Evolutionary conservation across 2,113 vertebrate species (phyloP).

Genomic region (Sinocyclocheilus anophthalmus): DNA sequence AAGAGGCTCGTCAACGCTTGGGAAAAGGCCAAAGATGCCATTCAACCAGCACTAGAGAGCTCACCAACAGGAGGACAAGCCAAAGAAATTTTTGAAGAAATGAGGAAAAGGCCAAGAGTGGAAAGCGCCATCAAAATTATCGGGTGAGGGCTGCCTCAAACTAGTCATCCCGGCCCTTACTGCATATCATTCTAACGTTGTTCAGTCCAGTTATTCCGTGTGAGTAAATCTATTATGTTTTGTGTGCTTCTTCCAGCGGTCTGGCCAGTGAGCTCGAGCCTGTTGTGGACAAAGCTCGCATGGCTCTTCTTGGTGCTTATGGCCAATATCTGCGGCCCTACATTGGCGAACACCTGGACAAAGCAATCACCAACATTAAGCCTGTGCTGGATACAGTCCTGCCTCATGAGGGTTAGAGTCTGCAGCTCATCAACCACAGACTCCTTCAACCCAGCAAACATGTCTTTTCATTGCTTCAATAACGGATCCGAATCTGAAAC

Average conservation of each 20-base stretch:
- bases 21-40: not conserved
- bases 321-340: constrained; percentile 65
- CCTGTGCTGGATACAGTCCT: constrained; percentile 60
- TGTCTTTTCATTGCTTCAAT: not conserved
- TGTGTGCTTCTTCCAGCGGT: constrained; percentile 59
- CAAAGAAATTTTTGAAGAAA: not conserved
- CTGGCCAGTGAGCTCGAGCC: constrained; percentile 59
- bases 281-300: constrained; percentile 63
- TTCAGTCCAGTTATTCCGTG: not conserved
- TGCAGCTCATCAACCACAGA: not conserved
- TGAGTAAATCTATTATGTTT: not conserved
- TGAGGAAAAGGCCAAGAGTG: constrained; percentile 53
- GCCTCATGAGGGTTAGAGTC: constrained; percentile 58
- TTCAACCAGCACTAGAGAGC: constrained; percentile 6
- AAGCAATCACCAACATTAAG: constrained; percentile 57
- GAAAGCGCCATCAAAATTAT: constrained; percentile 54
- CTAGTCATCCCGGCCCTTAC: not conserved
- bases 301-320: constrained; percentile 64
- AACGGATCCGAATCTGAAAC: constrained; percentile 26
- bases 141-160: constrained; percentile 49
- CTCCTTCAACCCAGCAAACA: constrained; percentile 22
- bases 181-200: not conserved
- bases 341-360: constrained; percentile 55
- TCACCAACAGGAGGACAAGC: accelerated
- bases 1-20: constrained; percentile 60